Conservation (phyloP, 2,113 vertebrate species). For the Apus apus region DNA sequence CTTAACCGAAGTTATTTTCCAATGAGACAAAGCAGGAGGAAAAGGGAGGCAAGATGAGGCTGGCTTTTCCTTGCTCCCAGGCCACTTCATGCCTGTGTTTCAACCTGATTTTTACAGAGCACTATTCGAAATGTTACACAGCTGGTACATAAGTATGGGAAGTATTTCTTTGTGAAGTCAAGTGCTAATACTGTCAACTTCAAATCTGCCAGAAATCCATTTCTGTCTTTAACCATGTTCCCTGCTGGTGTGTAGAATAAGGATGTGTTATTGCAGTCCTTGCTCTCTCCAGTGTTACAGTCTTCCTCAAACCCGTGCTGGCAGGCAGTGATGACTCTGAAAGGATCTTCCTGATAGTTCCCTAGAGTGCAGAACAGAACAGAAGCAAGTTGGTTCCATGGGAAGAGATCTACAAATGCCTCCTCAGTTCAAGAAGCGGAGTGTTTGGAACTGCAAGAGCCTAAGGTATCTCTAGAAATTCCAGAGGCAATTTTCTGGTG, state of each 20-base stretch:
- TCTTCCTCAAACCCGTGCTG: neutral
- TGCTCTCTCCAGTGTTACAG: neutral
- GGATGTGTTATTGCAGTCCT: neutral
- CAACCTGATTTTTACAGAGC: neutral
- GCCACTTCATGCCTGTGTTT: rapidly evolving
- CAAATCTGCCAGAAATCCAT: neutral
- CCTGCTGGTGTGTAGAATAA: rapidly evolving
- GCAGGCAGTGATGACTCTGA: neutral
- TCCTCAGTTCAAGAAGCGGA: neutral
- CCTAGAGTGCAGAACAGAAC: neutral
- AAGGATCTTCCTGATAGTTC: neutral
- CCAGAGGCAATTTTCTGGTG: neutral
- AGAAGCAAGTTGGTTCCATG: neutral
- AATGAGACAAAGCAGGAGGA: neutral
- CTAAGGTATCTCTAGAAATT: neutral
- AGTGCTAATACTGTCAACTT: neutral
- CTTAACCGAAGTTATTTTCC: neutral
- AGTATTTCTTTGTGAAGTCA: neutral
- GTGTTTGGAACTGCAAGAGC: neutral
- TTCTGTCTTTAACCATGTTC: neutral
- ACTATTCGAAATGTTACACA: neutral
- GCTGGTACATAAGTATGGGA: rapidly evolving
- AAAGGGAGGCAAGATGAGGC: neutral
- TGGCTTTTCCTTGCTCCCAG: neutral
- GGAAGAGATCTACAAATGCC: neutral